phyloP scores from a whole-genome alignment of 53 echinoderm and acorn worm species.

The Echinarachnius parma region DNA sequence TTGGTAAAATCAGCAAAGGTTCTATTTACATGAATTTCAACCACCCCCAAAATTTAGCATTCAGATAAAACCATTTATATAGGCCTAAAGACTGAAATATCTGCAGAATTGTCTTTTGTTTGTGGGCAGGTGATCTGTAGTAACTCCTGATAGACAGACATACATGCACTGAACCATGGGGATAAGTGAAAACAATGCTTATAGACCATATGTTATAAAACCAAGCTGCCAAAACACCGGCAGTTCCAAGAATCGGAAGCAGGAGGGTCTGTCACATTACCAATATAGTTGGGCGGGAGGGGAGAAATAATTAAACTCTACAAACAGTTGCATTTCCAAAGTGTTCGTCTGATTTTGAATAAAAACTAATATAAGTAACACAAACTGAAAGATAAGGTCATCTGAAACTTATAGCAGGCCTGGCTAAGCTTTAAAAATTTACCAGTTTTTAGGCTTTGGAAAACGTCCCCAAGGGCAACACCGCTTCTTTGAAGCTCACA shows the following conservation, averaged over 20 bases:
- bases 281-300: slow-evolving; percentile 7
- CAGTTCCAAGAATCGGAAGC: slow-evolving; percentile 5
- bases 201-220: too few relatives aligned
- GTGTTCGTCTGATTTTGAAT: slow-evolving; percentile 9
- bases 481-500: slow-evolving; percentile 8
- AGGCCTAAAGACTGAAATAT: too few relatives aligned
- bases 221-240: too few relatives aligned
- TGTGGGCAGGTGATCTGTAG: too few relatives aligned
- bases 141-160: too few relatives aligned
- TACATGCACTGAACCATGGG: too few relatives aligned
- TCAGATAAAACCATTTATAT: too few relatives aligned
- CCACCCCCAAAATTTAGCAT: too few relatives aligned
- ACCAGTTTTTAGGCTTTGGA: slow-evolving; percentile 23
- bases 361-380: slow-evolving; percentile 5
- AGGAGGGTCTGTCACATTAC: slow-evolving; percentile 13
- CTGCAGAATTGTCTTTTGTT: too few relatives aligned
- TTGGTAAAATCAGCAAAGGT: too few relatives aligned
- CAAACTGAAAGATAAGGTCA: slow-evolving; percentile 11
- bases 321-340: slow-evolving; percentile 8
- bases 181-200: too few relatives aligned
- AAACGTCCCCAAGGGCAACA: not conserved
- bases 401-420: slow-evolving; percentile 22
- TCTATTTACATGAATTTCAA: too few relatives aligned
- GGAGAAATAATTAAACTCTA: slow-evolving; percentile 7
- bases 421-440: slow-evolving; percentile 15